Evolutionary conservation across 1,140 invertebrate species (phyloP), one percentile per base, ranked within the genome.

Genomic region (Brachionus rubens): DNA sequence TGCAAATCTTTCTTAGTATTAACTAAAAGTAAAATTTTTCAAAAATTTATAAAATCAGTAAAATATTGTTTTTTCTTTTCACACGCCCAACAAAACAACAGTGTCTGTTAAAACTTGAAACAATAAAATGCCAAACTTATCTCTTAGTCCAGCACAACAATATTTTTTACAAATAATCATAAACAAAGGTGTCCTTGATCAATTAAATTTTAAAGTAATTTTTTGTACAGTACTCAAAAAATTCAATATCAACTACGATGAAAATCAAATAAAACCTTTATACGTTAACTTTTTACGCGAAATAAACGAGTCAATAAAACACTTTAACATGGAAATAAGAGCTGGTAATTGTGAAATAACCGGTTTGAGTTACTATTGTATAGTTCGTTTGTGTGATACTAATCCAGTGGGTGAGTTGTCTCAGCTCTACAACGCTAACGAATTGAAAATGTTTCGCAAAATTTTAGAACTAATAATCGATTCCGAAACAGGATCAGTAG

Each of bases 231-330:
- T 72, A 3, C n/a, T 72, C n/a, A 72, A 72, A 72, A 72, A 72
- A 41, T 72, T 72, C 46, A 47, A 72, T 21, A 72, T 72, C 30
- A 36, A 72, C 6, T 52, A 40, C 47, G 26, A 72, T 10, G 68
- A 72, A 7, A 19, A 6, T 21, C n/a, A 54, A 12, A 16, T 50
- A 9, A 72, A 72, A 46, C 19, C 12, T 16, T 16, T 21, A 3
- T 72, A 72, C n/a, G 68, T 54, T n/a, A 72, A 21, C n/a, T 72
- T 72, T 54, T 54, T 72, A 24, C 68, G 68, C 5, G 19, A 72
- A 54, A 72, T 72, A 72, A 72, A 72, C 21, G 46, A 48, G 10
- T 9, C 16, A 40, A 72, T 72, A 6, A 48, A 54, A 48, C 19
- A 48, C 19, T 72, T 72, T 41, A 54, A 72, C 21, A 50, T 72